Conservation (phyloP, 2,113 vertebrate species). For the Crypturellus undulatus region DNA sequence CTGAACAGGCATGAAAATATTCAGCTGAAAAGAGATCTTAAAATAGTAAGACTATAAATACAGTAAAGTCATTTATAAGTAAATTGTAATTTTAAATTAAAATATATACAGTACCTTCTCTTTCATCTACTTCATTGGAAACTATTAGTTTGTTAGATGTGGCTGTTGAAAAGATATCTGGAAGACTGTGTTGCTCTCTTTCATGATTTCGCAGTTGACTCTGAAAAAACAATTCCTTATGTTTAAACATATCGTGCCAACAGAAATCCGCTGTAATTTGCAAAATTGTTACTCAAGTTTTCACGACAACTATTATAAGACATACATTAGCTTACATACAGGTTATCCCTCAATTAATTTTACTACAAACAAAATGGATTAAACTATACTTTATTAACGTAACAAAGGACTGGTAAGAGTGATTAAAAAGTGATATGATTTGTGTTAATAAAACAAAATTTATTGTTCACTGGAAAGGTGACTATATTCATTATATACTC, state of each 20-base stretch:
- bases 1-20: neutral
- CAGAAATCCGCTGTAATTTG: neutral
- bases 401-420: neutral
- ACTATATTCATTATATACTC: neutral
- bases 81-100: neutral
- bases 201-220: slow-evolving; percentile 85
- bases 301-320: neutral
- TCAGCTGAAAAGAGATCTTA: neutral
- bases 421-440: neutral
- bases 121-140: slow-evolving; percentile 68
- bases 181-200: slow-evolving; percentile 81
- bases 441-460: neutral
- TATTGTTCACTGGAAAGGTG: neutral
- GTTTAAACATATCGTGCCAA: neutral
- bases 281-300: neutral
- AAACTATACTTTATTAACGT: neutral
- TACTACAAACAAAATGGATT: neutral
- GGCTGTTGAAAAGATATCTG: slow-evolving; percentile 68
- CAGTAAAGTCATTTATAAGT: neutral
- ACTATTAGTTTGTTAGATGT: slow-evolving; percentile 70
- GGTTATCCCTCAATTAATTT: neutral
- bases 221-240: slow-evolving; percentile 63
- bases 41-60: neutral
- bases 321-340: neutral
- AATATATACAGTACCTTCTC: slow-evolving; percentile 78